Base-by-base conservation (phyloP, 2,797 vertebrate genomes). In the Adelosebastes latens region DNA sequence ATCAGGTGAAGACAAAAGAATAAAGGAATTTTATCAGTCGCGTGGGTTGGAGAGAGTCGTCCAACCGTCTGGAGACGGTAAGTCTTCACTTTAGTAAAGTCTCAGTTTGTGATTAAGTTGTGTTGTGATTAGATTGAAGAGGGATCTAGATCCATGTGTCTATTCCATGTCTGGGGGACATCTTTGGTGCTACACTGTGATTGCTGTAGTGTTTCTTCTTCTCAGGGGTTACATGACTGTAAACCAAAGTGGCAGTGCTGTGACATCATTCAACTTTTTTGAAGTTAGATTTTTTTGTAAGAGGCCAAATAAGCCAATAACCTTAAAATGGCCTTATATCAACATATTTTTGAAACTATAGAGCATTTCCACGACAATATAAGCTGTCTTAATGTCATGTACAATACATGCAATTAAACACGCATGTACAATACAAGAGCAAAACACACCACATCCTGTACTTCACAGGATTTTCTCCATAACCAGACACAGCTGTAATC, bases 11-110 rank as follows among this genome's bases (percentile, higher is more conserved):
- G 98, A 99, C 93, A 97, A 97, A 87, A 94, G 98, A 89, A 99
- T 99, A 94, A 97, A 97, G 60, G 98, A 99, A 58, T 99, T 99
- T 93, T 99, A 98, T 94, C 98, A 99, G 94, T 98, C 98, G 0
- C 96, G 98, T 0, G 98, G 98, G 29, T 94, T 99, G 34, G 98
- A 99, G 91, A 95, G 98, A 65, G 96, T 98, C 78, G 95, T 97
- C 6, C 98, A 99, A 79, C 96, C 97, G 2, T 87, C 95, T 5
- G 95, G 96, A 2, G 97, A 98, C 79, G 97, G 97, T 98, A 92
- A 87, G 87, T 72, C 9, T 63, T 69, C 2, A 3, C 18, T 61
- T 68, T 13, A 22, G 13, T 34, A 2, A 6, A 2, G 11, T 22
- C 27, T n/a, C 18, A 0, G 5, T n/a, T 5, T 49, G 8, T 27